Evolutionary conservation across 92 coral and sea anemone genomes (phyloP), one percentile per base, ranked within the genome.

Genomic region (Nematostella vectensis): DNA sequence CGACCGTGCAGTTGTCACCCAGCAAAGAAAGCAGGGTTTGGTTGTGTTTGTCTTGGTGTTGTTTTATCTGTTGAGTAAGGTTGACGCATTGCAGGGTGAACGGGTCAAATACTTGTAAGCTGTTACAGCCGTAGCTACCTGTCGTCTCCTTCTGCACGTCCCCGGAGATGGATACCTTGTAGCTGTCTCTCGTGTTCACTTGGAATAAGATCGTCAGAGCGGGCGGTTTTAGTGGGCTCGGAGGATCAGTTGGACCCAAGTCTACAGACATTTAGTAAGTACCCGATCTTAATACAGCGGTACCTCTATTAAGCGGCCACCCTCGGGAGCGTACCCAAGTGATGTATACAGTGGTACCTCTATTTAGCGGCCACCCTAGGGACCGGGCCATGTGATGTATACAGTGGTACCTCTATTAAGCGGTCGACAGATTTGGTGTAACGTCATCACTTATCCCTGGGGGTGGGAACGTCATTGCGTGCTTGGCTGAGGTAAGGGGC

Each of bases 1-100:
- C 49, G 4, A 31, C 4, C 1, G 21, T 57, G 62, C 62, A 57
- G 49, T 36, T 57, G 18, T 45, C 18, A 9, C 51, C 51, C 4
- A 10, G 51, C 4, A 45, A 45, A 17, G 9, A 19, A 4, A 4
- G 9, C 51, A 8, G 9, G 9, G 18, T 45, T 45, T 17, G 9
- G 18, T 45, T 45, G 4, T 45, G 12, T 6, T 45, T 17, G 9
- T 8, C 21, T 11, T 4, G 18, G 4, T 45, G 9, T 4, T 45
- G 9, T 11, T 19, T 8, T 10, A 11, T 22, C 4, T 19, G 11
- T 45, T 11, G 12, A 9, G 23, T 8, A 4, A 45, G 18, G 51
- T 45, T 19, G 12, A 4, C 18, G 51, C 51, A 45, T 45, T 45
- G 9, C 4, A 45, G 21, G 9, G 12, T 19, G 18, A 45, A 19